These are phyloP conservation scores for Buathra laborator DNA, from an alignment of 2,888 invertebrate species.

Conservation along the genomic window DNA sequence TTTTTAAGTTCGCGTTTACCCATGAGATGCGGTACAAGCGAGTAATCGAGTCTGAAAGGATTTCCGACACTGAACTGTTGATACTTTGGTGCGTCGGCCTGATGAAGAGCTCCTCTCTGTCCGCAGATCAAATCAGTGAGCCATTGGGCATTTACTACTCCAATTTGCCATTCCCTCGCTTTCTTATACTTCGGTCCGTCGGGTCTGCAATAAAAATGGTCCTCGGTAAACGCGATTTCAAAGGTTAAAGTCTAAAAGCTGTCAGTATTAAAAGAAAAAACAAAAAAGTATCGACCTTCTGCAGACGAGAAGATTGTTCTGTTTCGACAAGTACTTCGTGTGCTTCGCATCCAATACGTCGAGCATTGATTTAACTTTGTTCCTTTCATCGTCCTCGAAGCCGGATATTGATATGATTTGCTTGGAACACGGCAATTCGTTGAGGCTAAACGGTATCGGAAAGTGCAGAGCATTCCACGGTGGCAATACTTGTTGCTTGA, in stretches of 20 bases:
- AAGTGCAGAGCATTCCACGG: constrained; percentile 98
- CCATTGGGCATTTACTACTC: constrained; percentile 97
- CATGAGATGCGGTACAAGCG: constrained; percentile 95
- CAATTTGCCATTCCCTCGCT: constrained; percentile 96
- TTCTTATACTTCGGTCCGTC: constrained; percentile 95
- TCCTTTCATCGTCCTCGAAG: constrained; percentile 95
- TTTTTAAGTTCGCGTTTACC: constrained; percentile 87
- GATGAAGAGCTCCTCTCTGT: constrained; percentile 92
- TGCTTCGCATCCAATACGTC: constrained; percentile 94
- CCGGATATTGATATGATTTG: constrained; percentile 95
- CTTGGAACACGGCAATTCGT: constrained; percentile 90
- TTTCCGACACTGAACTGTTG: constrained; percentile 93
- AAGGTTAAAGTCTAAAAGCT: neutral
- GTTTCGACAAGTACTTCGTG: constrained; percentile 92
- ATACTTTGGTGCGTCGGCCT: constrained; percentile 93
- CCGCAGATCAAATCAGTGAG: constrained; percentile 96
- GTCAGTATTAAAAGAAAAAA: neutral
- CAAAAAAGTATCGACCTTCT: constrained; percentile 83
- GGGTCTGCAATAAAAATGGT: constrained; percentile 86
- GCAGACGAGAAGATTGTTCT: constrained; percentile 92
- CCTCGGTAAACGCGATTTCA: too few species aligned
- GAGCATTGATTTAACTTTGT: constrained; percentile 93
- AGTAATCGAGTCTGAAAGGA: constrained; percentile 94
- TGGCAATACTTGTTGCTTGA: constrained; percentile 93
- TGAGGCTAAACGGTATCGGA: constrained; percentile 90